Conservation (phyloP, 2,113 vertebrate genomes). For the Astatotilapia flaviijosephi region DNA sequence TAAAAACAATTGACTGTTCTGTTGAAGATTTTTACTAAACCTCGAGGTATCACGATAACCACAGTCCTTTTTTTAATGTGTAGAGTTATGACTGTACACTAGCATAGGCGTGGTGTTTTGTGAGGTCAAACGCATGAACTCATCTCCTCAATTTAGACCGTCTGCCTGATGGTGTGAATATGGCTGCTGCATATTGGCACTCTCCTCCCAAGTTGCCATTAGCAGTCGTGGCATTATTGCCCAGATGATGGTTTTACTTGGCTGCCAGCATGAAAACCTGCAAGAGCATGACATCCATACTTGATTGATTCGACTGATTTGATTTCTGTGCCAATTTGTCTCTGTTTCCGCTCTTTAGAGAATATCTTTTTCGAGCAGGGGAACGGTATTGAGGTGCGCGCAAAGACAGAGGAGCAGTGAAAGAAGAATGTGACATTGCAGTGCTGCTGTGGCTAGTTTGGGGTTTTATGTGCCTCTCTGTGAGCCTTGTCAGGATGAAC, state of each 20-base stretch:
- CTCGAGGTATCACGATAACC: not conserved
- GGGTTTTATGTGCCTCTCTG: slow-evolving; percentile 44
- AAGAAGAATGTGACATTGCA: not conserved
- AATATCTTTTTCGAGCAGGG: not conserved
- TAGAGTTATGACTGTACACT: not conserved
- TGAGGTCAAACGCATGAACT: not conserved
- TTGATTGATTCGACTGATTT: not conserved
- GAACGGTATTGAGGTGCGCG: not conserved
- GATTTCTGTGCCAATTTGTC: not conserved
- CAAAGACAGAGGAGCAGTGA: not conserved
- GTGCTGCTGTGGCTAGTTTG: slow-evolving; percentile 31
- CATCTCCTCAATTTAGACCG: not conserved
- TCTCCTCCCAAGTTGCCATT: not conserved
- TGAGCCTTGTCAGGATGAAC: slow-evolving; percentile 45
- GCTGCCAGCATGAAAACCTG: not conserved
- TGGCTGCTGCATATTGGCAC: not conserved
- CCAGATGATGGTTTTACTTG: not conserved
- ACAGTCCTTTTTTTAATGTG: not conserved
- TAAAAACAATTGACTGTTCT: not conserved
- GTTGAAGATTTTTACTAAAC: not conserved
- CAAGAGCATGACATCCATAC: not conserved
- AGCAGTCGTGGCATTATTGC: not conserved
- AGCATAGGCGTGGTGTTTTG: not conserved
- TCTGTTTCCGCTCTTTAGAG: not conserved
- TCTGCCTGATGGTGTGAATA: not conserved